Evolutionary conservation across 2,797 vertebrate species (phyloP).

Genomic region (Nannoperca obscura): DNA sequence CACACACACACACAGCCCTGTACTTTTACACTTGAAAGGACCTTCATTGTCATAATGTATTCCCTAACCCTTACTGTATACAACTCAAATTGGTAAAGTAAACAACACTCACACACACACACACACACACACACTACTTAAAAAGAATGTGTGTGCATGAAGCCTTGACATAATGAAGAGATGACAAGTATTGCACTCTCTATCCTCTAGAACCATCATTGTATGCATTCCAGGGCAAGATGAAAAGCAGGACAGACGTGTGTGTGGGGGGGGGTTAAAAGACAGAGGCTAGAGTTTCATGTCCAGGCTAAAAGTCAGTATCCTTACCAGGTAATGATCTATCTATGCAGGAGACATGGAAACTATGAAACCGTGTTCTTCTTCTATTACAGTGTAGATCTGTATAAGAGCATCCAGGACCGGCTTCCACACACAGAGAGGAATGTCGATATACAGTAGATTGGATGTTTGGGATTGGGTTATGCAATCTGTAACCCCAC

Average conservation of each 20-base stretch:
- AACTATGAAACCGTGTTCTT: neutral
- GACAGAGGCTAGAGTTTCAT: too few relatives aligned
- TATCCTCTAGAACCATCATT: neutral
- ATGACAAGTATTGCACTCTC: too few relatives aligned
- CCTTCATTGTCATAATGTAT: too few relatives aligned
- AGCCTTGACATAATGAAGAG: conserved; percentile 5
- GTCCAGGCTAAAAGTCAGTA: neutral
- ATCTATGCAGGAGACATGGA: neutral
- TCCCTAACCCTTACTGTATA: too few relatives aligned
- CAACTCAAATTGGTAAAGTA: too few relatives aligned
- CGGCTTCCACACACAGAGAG: neutral
- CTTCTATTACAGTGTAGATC: too few relatives aligned
- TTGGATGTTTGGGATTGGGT: neutral
- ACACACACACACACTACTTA: too few relatives aligned
- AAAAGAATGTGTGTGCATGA: neutral
- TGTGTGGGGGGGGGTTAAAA: neutral
- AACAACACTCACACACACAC: too few relatives aligned
- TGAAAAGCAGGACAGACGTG: neutral
- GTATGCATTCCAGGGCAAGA: neutral
- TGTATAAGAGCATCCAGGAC: neutral
- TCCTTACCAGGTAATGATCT: neutral
- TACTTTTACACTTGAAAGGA: too few relatives aligned
- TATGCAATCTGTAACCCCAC: neutral
- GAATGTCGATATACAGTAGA: neutral
- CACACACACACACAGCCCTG: neutral